Base-by-base conservation (phyloP, 2,888 invertebrate genomes). In the Sinodicranocentrus sp. region DNA sequence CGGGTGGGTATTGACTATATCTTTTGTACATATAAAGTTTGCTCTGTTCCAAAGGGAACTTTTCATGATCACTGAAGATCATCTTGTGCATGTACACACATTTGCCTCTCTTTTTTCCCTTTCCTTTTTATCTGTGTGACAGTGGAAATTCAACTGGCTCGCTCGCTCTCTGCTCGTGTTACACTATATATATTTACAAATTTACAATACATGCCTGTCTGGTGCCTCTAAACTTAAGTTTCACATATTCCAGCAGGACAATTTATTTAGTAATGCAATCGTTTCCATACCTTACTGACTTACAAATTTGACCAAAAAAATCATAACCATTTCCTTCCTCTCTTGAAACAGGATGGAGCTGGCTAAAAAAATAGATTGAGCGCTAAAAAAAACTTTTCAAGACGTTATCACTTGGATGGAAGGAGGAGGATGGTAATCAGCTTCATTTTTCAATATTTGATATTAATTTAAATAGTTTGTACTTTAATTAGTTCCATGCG, bases 21-120 rank as follows among this genome's bases (percentile, higher is more conserved):
- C n/a, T n/a, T n/a, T n/a, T n/a, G n/a, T n/a, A n/a, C n/a, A n/a
- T n/a, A n/a, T n/a, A n/a, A n/a, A n/a, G n/a, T n/a, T n/a, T n/a
- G n/a, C n/a, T n/a, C n/a, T n/a, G n/a, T n/a, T n/a, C n/a, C n/a
- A n/a, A n/a, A n/a, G n/a, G n/a, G n/a, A n/a, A n/a, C n/a, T n/a
- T n/a, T n/a, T n/a, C n/a, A n/a, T n/a, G n/a, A n/a, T n/a, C n/a
- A n/a, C n/a, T n/a, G n/a, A n/a, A n/a, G 48, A 78, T 78, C 70
- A 71, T 78, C 78, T 70, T 78, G 61, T 61, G 70, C 70, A 63
- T 78, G 71, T 71, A 61, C 78, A 63, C 61, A 78, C 61, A 63
- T 78, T 78, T 78, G 78, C 78, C 78, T 78, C 78, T 70, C 71
- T 78, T 78, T 78, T 77, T 78, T 43, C 39, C 43, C 65, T 65